Conservation (phyloP, 2,113 vertebrate species). For the Donacobius atricapilla region DNA sequence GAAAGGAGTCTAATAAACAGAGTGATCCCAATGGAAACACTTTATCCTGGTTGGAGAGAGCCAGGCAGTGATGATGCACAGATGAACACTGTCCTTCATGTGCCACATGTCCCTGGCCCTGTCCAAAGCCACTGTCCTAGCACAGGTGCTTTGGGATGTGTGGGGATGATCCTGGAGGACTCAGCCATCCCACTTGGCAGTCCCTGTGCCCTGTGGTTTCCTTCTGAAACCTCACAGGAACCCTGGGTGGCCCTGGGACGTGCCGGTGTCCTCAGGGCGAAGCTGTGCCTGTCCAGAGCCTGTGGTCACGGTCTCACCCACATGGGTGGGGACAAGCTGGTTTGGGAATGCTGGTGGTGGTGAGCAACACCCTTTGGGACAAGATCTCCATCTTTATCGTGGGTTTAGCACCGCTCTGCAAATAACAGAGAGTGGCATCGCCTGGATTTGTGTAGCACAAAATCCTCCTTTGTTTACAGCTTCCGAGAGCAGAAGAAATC, state of each 20-base stretch:
- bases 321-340: neutral
- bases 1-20: neutral
- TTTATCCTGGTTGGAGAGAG: neutral
- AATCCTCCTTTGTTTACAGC: neutral
- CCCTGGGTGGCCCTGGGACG: fast-evolving
- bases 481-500: neutral
- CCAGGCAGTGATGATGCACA: neutral
- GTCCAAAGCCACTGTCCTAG: fast-evolving
- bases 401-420: neutral
- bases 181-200: fast-evolving
- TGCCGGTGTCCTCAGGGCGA: fast-evolving
- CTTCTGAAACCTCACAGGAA: neutral
- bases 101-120: neutral
- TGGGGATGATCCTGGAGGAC: neutral
- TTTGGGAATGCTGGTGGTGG: neutral
- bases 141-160: neutral
- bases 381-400: neutral
- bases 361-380: neutral
- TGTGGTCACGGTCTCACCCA: fast-evolving
- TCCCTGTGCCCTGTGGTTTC: neutral
- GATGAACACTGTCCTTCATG: fast-evolving
- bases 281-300: neutral
- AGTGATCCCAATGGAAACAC: neutral
- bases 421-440: neutral
- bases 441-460: neutral